Percentiles rank a stretch among this genome's conserved stretches.
Conservation (phyloP, 2,113 vertebrate species). For the Actinemys pallida region DNA sequence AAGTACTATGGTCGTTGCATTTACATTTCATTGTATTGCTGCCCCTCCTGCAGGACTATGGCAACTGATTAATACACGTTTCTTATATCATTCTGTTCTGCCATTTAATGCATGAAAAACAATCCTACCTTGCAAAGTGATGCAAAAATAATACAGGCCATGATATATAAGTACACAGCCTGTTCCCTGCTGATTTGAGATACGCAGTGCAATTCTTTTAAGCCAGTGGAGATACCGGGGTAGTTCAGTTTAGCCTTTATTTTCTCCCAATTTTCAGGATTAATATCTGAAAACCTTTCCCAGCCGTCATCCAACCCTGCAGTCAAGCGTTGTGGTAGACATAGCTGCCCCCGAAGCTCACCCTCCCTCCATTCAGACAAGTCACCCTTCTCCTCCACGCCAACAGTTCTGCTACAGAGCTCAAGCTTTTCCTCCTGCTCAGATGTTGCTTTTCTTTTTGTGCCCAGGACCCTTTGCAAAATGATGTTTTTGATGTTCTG, state of each 20-base stretch:
- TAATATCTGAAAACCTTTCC: background rate
- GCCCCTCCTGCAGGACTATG: background rate
- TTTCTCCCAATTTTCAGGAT: background rate
- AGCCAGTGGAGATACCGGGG: background rate
- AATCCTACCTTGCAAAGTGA: background rate
- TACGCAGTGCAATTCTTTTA: background rate
- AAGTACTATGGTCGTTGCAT: background rate
- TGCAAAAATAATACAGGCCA: background rate
- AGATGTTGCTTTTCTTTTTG: constrained; percentile 32
- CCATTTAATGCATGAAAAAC: background rate
- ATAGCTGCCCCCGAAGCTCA: background rate
- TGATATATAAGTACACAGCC: background rate
- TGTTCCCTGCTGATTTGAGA: background rate
- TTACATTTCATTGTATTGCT: background rate
- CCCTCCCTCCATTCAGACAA: background rate
- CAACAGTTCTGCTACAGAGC: constrained; percentile 10
- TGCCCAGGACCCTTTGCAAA: constrained; percentile 39
- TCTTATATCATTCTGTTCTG: constrained; percentile 30
- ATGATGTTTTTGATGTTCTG: constrained; percentile 16
- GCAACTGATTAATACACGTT: background rate
- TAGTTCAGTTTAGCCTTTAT: constrained; percentile 1
- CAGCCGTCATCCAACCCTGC: background rate
- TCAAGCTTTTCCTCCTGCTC: background rate
- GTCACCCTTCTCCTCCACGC: constrained; percentile 23
- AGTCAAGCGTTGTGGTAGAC: background rate